phyloP scores from a whole-genome alignment of 2,797 vertebrate species.

The Gallinago solitaria region DNA sequence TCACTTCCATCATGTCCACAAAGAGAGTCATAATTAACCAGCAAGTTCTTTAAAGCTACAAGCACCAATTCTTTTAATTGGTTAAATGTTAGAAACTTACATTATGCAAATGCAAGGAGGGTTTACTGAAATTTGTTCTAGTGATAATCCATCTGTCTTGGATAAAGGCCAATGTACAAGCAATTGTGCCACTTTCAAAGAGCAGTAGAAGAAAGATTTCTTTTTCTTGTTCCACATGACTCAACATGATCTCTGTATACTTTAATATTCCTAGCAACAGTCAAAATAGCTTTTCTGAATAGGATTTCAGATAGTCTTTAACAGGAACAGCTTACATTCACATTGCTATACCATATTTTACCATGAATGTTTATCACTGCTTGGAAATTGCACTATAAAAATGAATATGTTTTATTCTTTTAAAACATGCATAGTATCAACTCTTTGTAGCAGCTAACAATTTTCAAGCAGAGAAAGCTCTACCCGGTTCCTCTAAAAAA shows the following conservation, averaged over 20 bases:
- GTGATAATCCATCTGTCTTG: constrained; percentile 61
- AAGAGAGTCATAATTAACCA: constrained; percentile 57
- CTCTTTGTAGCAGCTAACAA: background rate
- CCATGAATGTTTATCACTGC: background rate
- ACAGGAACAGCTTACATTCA: background rate
- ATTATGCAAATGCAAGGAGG: constrained; percentile 35
- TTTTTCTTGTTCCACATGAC: background rate
- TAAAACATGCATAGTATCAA: background rate
- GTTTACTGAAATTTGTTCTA: background rate
- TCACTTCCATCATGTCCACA: constrained; percentile 6
- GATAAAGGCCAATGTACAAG: background rate
- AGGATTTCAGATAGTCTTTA: background rate
- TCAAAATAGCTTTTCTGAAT: background rate
- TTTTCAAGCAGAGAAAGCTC: background rate
- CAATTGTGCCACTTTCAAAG: background rate
- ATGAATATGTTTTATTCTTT: background rate
- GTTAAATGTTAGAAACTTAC: constrained; percentile 17
- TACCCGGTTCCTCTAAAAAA: background rate
- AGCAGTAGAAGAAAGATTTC: background rate
- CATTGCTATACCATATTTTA: background rate
- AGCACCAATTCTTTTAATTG: constrained; percentile 53
- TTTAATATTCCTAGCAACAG: background rate
- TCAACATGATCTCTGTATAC: background rate
- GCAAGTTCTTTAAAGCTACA: constrained; percentile 42
- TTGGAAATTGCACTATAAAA: background rate